These are phyloP conservation scores for Alexandromys fortis DNA, from an alignment of 2,113 vertebrate species.

Conservation along the genomic window DNA sequence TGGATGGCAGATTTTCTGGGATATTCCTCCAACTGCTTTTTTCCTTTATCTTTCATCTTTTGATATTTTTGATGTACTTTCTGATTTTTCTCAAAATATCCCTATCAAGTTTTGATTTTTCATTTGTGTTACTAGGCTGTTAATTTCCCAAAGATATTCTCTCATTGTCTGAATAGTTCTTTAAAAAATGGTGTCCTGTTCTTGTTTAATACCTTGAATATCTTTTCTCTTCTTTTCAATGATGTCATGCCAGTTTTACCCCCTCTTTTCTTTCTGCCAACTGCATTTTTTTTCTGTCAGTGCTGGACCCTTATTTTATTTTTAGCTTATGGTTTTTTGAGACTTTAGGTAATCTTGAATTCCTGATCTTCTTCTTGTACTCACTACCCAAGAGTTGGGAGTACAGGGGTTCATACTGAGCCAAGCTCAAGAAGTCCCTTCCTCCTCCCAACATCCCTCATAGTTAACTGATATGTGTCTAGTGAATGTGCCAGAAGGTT, in stretches of 20 bases:
- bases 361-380: background rate
- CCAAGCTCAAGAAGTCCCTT: background rate
- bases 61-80: background rate
- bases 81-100: constrained; percentile 35
- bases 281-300: background rate
- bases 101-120: constrained; percentile 19
- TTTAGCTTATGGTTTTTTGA: background rate
- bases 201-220: background rate
- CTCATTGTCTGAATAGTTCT: constrained; percentile 24
- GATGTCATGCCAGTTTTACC: background rate
- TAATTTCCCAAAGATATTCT: constrained; percentile 33
- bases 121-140: background rate
- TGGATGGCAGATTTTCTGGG: background rate
- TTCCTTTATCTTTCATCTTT: constrained; percentile 11
- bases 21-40: background rate
- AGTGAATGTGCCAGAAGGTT: background rate
- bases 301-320: background rate
- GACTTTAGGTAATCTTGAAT: background rate
- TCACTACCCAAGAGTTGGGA: background rate
- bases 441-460: background rate
- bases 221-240: constrained; percentile 14
- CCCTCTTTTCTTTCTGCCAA: background rate
- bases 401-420: background rate
- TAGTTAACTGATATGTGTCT: background rate
- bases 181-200: background rate